Evolutionary conservation across 1,140 invertebrate species (phyloP).

Genomic region (Halictus rubicundus): DNA sequence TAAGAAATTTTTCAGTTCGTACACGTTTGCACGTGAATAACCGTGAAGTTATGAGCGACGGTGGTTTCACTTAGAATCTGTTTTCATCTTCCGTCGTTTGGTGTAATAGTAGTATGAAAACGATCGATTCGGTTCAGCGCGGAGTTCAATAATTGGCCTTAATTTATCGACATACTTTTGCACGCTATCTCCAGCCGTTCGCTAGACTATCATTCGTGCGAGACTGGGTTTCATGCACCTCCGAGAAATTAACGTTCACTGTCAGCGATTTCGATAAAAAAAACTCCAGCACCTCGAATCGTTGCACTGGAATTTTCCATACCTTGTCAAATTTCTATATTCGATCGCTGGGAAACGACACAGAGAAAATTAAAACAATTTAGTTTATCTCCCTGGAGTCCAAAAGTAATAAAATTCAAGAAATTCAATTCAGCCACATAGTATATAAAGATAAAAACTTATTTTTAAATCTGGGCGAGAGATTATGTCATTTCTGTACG

Average conservation of each 20-base stretch:
- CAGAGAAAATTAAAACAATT: too few relatives aligned
- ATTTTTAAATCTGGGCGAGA: too few relatives aligned
- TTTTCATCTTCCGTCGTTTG: neutral
- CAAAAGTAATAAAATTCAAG: too few relatives aligned
- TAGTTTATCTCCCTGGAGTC: too few relatives aligned
- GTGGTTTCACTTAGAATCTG: neutral
- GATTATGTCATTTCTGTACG: too few relatives aligned
- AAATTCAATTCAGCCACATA: too few relatives aligned
- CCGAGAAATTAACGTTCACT: slow-evolving; percentile 9
- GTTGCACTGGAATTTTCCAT: too few relatives aligned
- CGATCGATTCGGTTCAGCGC: slow-evolving; percentile 36
- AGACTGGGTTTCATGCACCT: slow-evolving; percentile 2
- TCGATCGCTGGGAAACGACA: too few relatives aligned
- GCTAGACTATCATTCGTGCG: slow-evolving; percentile 9
- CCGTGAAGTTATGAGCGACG: neutral
- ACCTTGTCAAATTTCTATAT: neutral
- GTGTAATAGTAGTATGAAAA: slow-evolving; percentile 9
- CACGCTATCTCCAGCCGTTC: slow-evolving; percentile 20
- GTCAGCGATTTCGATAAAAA: neutral
- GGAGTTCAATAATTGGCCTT: slow-evolving; percentile 46
- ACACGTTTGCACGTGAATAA: too few relatives aligned
- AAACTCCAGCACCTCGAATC: neutral
- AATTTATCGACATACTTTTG: slow-evolving; percentile 36
- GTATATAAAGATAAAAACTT: too few relatives aligned
- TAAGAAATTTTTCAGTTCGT: too few relatives aligned